Evolutionary conservation across 1,140 invertebrate genomes (phyloP), one percentile per base, ranked within the genome.

Genomic region (Frieseomelitta varia): DNA sequence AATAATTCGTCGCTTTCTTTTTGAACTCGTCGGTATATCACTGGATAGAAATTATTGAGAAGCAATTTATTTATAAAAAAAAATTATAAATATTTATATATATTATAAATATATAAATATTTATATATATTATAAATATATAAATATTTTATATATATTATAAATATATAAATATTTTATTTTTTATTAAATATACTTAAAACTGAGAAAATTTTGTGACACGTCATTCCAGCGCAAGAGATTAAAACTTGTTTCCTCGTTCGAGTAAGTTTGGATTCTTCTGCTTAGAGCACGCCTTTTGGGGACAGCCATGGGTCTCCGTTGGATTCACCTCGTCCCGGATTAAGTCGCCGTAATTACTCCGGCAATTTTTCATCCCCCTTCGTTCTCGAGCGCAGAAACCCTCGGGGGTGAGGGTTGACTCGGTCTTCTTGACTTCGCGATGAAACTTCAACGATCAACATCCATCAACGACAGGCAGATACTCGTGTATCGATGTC

Each of bases 311-410:
- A 30, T 51, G 61, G 19, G 47, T 47, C 39, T 47, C 61, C 51
- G 53, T 12, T 39, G 19, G 47, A 67, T 53, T 65, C 21, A 65
- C 61, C 53, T 30, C 11, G 27, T 21, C 65, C 12, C 12, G 53
- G 53, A 30, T 75, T 58, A 73, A 73, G n/a, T 34, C 72, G 53
- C 21, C 1, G 14, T 76, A 76, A 76, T 76, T 76, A 21, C 15
- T 24, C 24, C 14, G 1, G 2, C 30, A 39, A 76, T 39, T 17
- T 61, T 61, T 75, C 73, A 75, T 56, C 73, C 53, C 27, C 24
- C 34, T 75, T 75, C 27, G 10, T 8, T 24, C 12, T 30, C 27
- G 2, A 4, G 55, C n/a, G 4, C 2, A 75, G 4, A 2, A 21
- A 21, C 21, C 53, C 30, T 21, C 11, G 10, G 12, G 24, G n/a